Evolutionary conservation across 2,888 invertebrate genomes (phyloP).

Genomic region (Flabesymbios commensalis): DNA sequence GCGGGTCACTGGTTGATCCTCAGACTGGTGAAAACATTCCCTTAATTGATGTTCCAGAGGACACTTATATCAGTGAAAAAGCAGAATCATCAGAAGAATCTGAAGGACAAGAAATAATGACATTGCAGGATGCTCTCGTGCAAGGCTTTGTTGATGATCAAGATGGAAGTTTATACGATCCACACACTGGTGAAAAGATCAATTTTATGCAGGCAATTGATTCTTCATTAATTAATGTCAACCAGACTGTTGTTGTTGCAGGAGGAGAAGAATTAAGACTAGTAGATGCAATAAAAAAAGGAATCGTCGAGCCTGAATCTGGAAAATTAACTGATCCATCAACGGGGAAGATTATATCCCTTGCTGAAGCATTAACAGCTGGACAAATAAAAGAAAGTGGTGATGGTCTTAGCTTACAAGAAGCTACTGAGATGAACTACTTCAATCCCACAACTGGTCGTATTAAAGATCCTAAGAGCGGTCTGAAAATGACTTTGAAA

Average conservation of each 20-base stretch:
- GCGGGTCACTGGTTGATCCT: neutral
- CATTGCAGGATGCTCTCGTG: no score
- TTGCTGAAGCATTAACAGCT: constrained; percentile 30
- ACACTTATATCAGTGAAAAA: no score
- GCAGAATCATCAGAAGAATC: no score
- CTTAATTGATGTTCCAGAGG: no score
- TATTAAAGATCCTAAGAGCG: constrained; percentile 35
- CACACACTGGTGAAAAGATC: constrained; percentile 29
- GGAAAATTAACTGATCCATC: constrained; percentile 37
- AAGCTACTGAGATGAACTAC: constrained; percentile 45
- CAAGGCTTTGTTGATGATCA: no score
- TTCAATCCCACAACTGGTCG: constrained; percentile 52
- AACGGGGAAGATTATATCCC: constrained; percentile 20
- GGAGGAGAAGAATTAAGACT: constrained; percentile 32
- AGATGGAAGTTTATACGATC: constrained; percentile 59
- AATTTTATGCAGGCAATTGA: no score
- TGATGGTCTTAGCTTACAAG: constrained; percentile 45
- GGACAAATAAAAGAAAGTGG: constrained; percentile 40
- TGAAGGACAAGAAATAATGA: no score
- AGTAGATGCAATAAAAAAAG: constrained; percentile 84
- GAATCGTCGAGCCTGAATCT: constrained; percentile 76
- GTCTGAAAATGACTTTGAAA: constrained; percentile 49
- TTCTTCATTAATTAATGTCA: no score
- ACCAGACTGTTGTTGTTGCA: constrained; percentile 26
- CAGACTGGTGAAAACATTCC: no score